phyloP scores from a whole-genome alignment of 2,888 invertebrate species.

The Nomada fabriciana region DNA sequence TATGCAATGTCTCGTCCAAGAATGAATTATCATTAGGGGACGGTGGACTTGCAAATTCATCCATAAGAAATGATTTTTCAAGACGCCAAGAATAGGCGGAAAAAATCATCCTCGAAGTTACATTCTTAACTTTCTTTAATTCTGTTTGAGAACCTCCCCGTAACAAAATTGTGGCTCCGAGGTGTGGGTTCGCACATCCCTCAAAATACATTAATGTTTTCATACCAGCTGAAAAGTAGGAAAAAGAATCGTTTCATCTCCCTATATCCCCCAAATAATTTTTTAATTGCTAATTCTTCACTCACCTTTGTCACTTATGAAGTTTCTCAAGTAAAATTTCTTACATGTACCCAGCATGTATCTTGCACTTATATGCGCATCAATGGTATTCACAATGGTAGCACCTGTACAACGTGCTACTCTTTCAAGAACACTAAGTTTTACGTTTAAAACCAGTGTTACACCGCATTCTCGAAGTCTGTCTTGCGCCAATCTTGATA shows the following conservation, averaged over 20 bases:
- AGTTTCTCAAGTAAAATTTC: constrained; percentile 90
- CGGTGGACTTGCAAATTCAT: constrained; percentile 93
- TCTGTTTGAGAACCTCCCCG: constrained; percentile 91
- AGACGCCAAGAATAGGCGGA: constrained; percentile 96
- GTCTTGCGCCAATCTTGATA: constrained; percentile 94
- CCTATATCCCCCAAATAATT: too few species aligned
- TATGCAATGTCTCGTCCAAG: constrained; percentile 78
- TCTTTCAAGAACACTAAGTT: constrained; percentile 92
- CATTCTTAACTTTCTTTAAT: constrained; percentile 92
- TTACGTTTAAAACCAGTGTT: constrained; percentile 95
- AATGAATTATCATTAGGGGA: constrained; percentile 86
- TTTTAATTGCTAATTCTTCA: not conserved
- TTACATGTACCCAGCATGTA: constrained; percentile 94
- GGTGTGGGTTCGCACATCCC: constrained; percentile 92
- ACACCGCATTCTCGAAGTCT: constrained; percentile 91
- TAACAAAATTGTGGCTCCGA: constrained; percentile 94
- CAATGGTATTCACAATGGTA: constrained; percentile 93
- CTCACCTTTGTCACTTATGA: constrained; percentile 85
- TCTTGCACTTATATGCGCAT: constrained; percentile 91
- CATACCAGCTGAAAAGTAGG: constrained; percentile 85
- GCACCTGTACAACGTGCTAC: constrained; percentile 92
- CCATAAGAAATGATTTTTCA: constrained; percentile 95
- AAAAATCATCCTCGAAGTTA: constrained; percentile 92
- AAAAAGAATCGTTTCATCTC: constrained; percentile 27
- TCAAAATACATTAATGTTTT: constrained; percentile 98